Evolutionary conservation across 35 echinoderm and acorn worm species (phyloP), one percentile per base, ranked within the genome.

Genomic region (Diadema setosum): DNA sequence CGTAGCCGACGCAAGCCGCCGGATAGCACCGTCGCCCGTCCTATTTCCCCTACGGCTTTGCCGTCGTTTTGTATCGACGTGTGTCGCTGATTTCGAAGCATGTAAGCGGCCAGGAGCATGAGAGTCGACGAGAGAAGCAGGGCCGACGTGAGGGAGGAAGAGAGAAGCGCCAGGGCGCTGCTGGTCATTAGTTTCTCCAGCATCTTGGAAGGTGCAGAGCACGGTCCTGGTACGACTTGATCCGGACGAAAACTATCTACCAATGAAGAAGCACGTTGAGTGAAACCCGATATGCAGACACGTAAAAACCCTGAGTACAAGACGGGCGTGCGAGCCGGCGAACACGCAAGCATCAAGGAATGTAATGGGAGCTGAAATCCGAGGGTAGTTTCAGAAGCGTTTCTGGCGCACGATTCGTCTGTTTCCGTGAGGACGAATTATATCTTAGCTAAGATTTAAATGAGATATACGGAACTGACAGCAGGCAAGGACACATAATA

Each of bases 51-150:
- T 21, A 41, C 40, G 73, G 73, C 24, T 78, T 78, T 78, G 20
- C 39, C 73, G 7, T 78, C 9, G 35, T 16, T 78, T 36, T 78
- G 35, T n/a, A 35, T 78, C 2, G 9, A 26, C 40, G 73, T 42
- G 3, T 34, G 73, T 44, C 73, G 29, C 15, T 78, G 36, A 41
- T 41, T 78, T 7, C 73, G 36, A 21, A 78, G 73, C 73, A 78
- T 43, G 11, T 78, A 78, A 18, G 73, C 73, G 15, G 73, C 73
- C 21, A 78, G 44, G 2, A 78, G 73, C 73, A 78, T 78, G 15
- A 78, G 24, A 78, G 73, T 78, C n/a, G 73, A 78, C 21, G 73
- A 78, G 40, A 78, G 73, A n/a, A 78, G 73, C 21, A 78, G 35
- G 7, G 73, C 73, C 12, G 73, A 78, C 14, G 73, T 78, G 73